Conservation (phyloP, 2,888 invertebrate genomes). For the Acanthosepion pharaonis region DNA sequence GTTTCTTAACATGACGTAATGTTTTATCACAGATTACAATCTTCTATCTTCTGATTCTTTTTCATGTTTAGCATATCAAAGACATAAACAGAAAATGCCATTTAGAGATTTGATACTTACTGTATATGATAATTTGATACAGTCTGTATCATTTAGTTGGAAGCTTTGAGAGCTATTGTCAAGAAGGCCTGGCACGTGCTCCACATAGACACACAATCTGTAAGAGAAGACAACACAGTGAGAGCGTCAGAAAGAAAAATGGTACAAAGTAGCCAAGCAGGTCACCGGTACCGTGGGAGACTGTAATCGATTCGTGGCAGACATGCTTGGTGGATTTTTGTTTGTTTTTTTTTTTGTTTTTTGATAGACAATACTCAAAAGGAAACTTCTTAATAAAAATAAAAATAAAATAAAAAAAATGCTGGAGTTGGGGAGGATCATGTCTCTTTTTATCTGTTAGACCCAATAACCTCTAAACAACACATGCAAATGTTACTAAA, state of each 20-base stretch:
- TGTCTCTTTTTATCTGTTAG: not conserved
- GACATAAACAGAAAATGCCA: not conserved
- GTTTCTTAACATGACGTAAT: not conserved
- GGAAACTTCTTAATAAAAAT: not conserved
- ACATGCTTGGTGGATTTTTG: not conserved
- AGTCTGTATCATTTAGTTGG: conserved; percentile 61
- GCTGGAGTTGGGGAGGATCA: not conserved
- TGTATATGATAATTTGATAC: conserved; percentile 64
- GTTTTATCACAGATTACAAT: not conserved
- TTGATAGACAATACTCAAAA: not conserved
- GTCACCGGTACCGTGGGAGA: not conserved
- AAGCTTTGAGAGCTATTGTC: conserved; percentile 57
- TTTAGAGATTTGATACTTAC: conserved; percentile 52
- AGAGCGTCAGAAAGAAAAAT: not conserved
- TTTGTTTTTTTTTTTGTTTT: too few species aligned
- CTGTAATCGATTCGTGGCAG: not conserved
- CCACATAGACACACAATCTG: conserved; percentile 57
- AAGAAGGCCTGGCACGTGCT: conserved; percentile 51
- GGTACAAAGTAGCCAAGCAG: not conserved
- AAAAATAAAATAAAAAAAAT: not conserved
- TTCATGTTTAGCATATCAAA: not conserved
- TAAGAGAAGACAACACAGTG: conserved; percentile 18
- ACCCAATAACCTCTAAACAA: not conserved
- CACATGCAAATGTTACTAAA: too few species aligned
- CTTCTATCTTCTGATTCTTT: not conserved